phyloP scores from a whole-genome alignment of 2,113 vertebrate genomes.

The Myotis yumanensis region DNA sequence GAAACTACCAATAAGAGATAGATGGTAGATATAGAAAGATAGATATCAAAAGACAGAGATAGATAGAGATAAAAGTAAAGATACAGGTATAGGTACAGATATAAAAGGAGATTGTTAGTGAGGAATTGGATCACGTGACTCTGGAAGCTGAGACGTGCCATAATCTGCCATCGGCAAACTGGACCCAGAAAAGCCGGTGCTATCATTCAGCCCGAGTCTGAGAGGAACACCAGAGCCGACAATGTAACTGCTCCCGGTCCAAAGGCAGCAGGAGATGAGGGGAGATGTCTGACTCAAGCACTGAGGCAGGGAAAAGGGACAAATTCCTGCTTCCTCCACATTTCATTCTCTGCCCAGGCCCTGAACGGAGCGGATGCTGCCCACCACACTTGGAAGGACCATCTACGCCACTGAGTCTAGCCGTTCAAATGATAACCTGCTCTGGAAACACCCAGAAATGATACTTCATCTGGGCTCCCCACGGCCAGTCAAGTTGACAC shows the following conservation, averaged over 20 bases:
- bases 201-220: too few relatives aligned
- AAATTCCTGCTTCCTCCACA: not conserved
- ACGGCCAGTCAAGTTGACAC: too few relatives aligned
- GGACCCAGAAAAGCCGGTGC: not conserved
- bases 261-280: too few relatives aligned
- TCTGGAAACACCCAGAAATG: not conserved
- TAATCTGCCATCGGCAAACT: not conserved
- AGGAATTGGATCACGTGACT: not conserved
- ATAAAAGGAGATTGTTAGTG: not conserved
- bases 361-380: not conserved
- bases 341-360: too few relatives aligned
- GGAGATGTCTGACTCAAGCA: too few relatives aligned
- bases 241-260: not conserved
- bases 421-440: too few relatives aligned
- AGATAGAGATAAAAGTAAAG: not conserved
- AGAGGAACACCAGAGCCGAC: not conserved
- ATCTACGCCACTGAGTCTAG: not conserved
- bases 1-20: too few relatives aligned
- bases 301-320: not conserved
- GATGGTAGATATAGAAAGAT: not conserved
- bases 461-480: not conserved
- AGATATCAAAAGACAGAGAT: not conserved
- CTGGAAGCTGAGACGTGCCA: not conserved
- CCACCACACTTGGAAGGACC: not conserved
- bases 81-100: too few relatives aligned